These are phyloP conservation scores for Papio anubis DNA, from an alignment of 2,113 vertebrate genomes.

Conservation along the genomic window DNA sequence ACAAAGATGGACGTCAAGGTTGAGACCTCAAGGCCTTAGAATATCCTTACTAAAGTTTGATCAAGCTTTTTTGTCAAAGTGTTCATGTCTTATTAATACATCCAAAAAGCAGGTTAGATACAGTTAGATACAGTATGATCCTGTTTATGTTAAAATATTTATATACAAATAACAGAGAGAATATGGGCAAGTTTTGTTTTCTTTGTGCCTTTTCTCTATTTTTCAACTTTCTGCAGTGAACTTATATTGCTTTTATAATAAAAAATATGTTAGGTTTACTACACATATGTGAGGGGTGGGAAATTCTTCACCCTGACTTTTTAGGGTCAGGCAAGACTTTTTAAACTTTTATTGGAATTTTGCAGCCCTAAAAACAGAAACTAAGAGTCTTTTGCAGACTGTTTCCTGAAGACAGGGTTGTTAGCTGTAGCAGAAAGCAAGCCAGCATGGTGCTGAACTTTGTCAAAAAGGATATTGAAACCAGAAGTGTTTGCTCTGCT, in stretches of 20 bases:
- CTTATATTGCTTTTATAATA: neutral
- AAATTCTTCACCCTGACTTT: conserved; percentile 41
- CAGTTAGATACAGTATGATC: neutral
- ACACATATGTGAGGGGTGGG: conserved; percentile 26
- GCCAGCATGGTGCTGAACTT: neutral
- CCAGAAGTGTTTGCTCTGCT: neutral
- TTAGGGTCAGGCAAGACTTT: conserved; percentile 24
- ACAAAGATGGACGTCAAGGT: neutral
- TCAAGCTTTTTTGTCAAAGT: neutral
- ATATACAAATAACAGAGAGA: neutral
- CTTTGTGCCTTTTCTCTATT: neutral
- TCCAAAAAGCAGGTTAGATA: neutral
- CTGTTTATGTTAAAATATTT: conserved; percentile 26
- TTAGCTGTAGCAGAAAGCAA: neutral
- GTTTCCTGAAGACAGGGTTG: neutral
- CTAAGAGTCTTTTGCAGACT: neutral
- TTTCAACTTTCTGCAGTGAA: neutral
- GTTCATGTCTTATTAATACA: neutral
- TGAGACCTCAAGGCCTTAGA: neutral
- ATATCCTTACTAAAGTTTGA: neutral
- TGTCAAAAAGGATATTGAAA: neutral
- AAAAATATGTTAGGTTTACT: conserved; percentile 11
- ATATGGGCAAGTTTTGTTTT: neutral
- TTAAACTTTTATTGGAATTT: conserved; percentile 47
- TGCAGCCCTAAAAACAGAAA: conserved; percentile 28